phyloP scores from a whole-genome alignment of 2,888 invertebrate species.

The Galerucella calmariensis region DNA sequence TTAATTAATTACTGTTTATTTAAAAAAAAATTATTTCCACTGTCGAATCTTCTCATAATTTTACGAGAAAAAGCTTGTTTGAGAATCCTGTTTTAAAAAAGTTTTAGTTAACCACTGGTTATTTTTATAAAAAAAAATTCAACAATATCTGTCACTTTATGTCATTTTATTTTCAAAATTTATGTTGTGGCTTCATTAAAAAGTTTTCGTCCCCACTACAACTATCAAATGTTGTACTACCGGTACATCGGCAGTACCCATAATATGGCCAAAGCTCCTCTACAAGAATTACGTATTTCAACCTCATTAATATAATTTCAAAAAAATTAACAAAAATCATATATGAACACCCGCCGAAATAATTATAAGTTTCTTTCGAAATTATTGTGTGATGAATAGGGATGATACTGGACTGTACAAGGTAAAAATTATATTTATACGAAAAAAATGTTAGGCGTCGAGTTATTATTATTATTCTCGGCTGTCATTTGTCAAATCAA shows the following conservation, averaged over 20 bases:
- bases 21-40: no score
- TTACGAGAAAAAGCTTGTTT: no score
- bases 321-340: conserved; percentile 12
- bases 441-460: neutral
- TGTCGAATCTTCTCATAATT: no score
- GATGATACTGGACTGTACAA: conserved; percentile 16
- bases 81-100: neutral
- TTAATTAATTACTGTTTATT: neutral
- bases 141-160: conserved; percentile 21
- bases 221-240: conserved; percentile 24
- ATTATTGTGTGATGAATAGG: conserved; percentile 14
- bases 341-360: conserved; percentile 5
- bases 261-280: conserved; percentile 23
- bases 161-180: conserved; percentile 23
- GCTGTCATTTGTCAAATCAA: conserved; percentile 25
- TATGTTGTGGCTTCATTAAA: conserved; percentile 31
- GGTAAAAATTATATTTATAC: conserved; percentile 9
- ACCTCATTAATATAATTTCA: conserved; percentile 18
- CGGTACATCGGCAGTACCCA: conserved; percentile 16
- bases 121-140: no score
- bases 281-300: conserved; percentile 14
- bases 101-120: neutral
- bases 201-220: neutral
- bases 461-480: neutral
- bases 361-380: conserved; percentile 3